Evolutionary conservation across 1,140 invertebrate genomes (phyloP), one percentile per base, ranked within the genome.

Genomic region (Drosophila obscura): DNA sequence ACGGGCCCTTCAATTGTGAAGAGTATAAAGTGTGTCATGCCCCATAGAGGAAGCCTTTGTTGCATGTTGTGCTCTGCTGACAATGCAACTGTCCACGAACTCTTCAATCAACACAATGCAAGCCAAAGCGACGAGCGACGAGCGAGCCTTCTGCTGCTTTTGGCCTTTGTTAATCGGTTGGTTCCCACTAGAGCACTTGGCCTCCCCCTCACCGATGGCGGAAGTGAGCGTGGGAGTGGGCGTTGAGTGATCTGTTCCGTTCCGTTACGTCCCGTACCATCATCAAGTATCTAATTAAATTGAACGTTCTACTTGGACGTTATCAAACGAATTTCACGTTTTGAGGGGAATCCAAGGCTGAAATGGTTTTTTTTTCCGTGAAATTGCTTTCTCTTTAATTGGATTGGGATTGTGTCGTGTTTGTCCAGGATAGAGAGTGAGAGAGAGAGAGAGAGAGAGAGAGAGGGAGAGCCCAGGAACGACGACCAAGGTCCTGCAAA

Each of bases 351-450:
- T 46, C 81, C 74, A 53, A 46, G 67, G 52, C 43, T 74, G 74
- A 31, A 67, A 50, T 35, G 67, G 65, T 24, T 24, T 48, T 74
- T 74, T 73, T 67, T 77, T 39, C 35, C 63, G 52, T 74, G 63
- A 65, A 77, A 77, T 85, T 87, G 82, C 82, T 85, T 85, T 87
- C 73, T 71, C 74, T 76, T 82, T 87, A 88, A 85, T 85, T 85
- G 83, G 83, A 85, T 88, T 74, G 44, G 51, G 73, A 64, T 68
- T 73, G 45, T 62, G 73, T 62, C 35, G 58, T 60, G 31, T 53
- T 58, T 49, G 49, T 49, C 52, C 67, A 72, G 67, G 61, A 19
- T 28, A 7, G 16, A 8, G 58, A 15, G 39, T 11, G 22, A 24
- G 22, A 4, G 22, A 24, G 2, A 4, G 2, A 24, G 22, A 24